Evolutionary conservation across 2,888 invertebrate genomes (phyloP), one percentile per base, ranked within the genome.

Genomic region (Acleris emargana): DNA sequence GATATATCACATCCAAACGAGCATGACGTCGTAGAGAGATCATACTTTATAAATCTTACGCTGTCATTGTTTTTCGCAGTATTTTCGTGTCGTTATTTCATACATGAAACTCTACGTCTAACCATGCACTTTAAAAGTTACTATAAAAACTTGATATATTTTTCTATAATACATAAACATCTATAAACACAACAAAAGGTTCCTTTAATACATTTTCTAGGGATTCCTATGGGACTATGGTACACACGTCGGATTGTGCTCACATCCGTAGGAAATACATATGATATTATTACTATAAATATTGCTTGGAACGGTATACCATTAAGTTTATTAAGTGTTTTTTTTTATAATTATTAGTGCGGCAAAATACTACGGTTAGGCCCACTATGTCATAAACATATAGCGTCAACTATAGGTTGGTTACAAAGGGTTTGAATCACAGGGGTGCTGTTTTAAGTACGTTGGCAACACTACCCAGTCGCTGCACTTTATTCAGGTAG

Each of bases 111-210:
- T 28, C 47, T 60, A 60, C 54, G n/a, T n/a, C 54, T 64, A 59
- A 50, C 45, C 64, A 59, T 59, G 54, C 25, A 57, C 52, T 66
- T 66, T 61, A 66, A 66, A 66, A 61, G 60, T 69, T 64, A 67
- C 71, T 72, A 70, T 68, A 68, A 71, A 73, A 73, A 73, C 71
- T 73, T 69, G 72, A 72, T 75, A 73, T 70, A 72, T 71, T 72
- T 68, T 62, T 16, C 72, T 42, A 74, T 62, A 51, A 58, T 64
- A 64, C 51, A 58, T 64, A 64, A 64, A 61, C 60, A 60, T 68
- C 55, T 64, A 69, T 69, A 73, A 69, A 72, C 67, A 69, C 70
- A 71, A 73, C 69, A 71, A 63, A 69, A 57, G 32, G 43, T 60
- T 60, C 58, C 67, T 75, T 42, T 47, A 54, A 52, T 52, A 50